Evolutionary conservation across 1,140 invertebrate genomes (phyloP), one percentile per base, ranked within the genome.

Genomic region (Tetranychus urticae): DNA sequence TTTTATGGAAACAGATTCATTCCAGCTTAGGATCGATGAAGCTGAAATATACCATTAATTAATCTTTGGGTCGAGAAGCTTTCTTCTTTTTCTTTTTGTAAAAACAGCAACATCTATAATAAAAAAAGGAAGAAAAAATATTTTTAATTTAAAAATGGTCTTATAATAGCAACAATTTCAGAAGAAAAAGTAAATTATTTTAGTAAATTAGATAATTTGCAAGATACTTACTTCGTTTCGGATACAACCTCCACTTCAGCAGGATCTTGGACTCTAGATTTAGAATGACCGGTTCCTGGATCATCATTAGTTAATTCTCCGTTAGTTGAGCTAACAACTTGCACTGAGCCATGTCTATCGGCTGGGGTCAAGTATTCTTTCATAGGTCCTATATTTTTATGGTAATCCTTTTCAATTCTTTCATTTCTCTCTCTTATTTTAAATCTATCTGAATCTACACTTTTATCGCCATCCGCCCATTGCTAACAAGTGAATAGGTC

Each of bases 281-380:
- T 93, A 69, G 88, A 93, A 75, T 93, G 89, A 59, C 88, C 90
- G 67, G 87, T 89, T 55, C 86, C 89, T 35, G 88, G 89, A 77
- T 96, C 90, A 74, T 94, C 91, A 66, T 85, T 83, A 58, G 85
- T 88, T 68, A 94, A 74, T 77, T 94, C 91, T 66, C 90, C 90
- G 76, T 94, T 94, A 61, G 89, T 93, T 65, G 90, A 94, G 73
- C 87, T 92, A 66, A 96, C 88, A 78, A 97, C 90, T 86, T 94
- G 78, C 8, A 78, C 75, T 57, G 69, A 76, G 64, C 67, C 66
- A 56, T 65, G 62, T 36, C 65, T 57, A 63, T 67, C 65, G 60
- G 63, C 64, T 34, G 66, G 55, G 4, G 31, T 56, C 23, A 65
- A 56, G 57, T 56, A 37, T 46, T 14, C 57, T 33, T 60, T 60